Evolutionary conservation across 2,888 invertebrate species (phyloP), one percentile per base, ranked within the genome.

Genomic region (Andrena trimmerana): DNA sequence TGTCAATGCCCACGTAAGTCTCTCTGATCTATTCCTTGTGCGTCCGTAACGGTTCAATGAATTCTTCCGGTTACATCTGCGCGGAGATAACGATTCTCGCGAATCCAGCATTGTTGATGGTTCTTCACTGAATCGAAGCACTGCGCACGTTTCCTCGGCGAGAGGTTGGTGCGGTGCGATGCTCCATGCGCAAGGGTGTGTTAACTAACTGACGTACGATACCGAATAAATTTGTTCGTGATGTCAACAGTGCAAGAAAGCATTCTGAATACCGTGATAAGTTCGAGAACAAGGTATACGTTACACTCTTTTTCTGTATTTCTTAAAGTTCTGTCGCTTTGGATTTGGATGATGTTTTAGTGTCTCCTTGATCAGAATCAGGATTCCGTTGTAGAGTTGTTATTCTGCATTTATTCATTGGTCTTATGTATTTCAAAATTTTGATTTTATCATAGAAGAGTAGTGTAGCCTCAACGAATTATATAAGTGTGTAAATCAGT

Each of bases 1-100:
- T 93, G 77, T 93, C 90, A 78, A 93, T 93, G 91, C 93, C 92
- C 75, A 90, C 90, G 93, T 93, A 88, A 93, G 92, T 91, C 59
- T 27, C 31, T 74, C 59, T 60, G n/a, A 66, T 63, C 33, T 48
- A 16, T 57, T 69, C 62, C 29, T 42, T 48, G 54, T 52, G 48
- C 20, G 57, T 16, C 36, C 29, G 54, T 52, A 31, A 59, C 36
- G 50, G 48, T 31, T 33, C 65, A 8, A 10, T 42, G 50, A 36
- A 52, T 80, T 50, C 36, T 16, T 16, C n/a, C 50, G 50, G 33
- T 10, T 27, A 16, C 8, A 20, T 52, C 29, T 36, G 42, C 42
- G 42, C 16, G 4, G 42, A 33, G 48, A 62, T 24, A 8, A 16
- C 52, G 13, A 71, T 63, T 63, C 24, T 29, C 36, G 8, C 16